These are phyloP conservation scores for Acanthoscelides obtectus DNA, from an alignment of 2,888 invertebrate species.

Conservation along the genomic window DNA sequence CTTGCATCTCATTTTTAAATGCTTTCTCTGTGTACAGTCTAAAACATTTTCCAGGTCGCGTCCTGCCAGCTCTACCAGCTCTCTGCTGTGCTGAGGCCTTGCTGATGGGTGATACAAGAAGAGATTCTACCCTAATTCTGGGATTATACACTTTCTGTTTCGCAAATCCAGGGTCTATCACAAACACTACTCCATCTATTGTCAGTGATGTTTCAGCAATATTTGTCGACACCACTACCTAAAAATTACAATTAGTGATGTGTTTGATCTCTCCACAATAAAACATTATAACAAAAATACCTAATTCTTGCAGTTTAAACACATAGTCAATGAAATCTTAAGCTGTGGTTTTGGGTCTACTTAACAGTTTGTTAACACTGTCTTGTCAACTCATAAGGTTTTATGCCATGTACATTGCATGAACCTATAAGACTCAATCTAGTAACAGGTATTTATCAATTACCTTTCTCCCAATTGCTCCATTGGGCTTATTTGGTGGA, in stretches of 20 bases:
- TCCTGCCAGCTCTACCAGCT: constrained; percentile 93
- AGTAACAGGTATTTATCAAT: background rate
- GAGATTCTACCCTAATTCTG: constrained; percentile 84
- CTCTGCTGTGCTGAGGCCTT: constrained; percentile 98
- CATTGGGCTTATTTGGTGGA: constrained; percentile 80
- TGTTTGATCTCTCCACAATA: too few relatives aligned
- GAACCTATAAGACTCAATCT: too few relatives aligned
- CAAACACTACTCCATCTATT: constrained; percentile 98
- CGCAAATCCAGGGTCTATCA: constrained; percentile 99
- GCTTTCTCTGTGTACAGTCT: constrained; percentile 92
- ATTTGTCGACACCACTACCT: constrained; percentile 92
- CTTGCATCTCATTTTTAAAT: constrained; percentile 97
- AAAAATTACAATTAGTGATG: background rate
- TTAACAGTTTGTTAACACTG: too few relatives aligned
- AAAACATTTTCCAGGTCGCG: constrained; percentile 98
- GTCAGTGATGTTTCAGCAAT: constrained; percentile 99
- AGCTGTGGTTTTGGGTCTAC: too few relatives aligned
- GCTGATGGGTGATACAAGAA: constrained; percentile 96
- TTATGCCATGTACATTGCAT: too few relatives aligned
- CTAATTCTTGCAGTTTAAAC: too few relatives aligned
- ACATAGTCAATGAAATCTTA: too few relatives aligned
- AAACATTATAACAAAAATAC: background rate
- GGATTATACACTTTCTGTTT: constrained; percentile 85
- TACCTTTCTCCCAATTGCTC: constrained; percentile 67
- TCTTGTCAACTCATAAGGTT: too few relatives aligned